Base-by-base conservation (phyloP, 2,113 vertebrate species). In the Seriola aureovittata region DNA sequence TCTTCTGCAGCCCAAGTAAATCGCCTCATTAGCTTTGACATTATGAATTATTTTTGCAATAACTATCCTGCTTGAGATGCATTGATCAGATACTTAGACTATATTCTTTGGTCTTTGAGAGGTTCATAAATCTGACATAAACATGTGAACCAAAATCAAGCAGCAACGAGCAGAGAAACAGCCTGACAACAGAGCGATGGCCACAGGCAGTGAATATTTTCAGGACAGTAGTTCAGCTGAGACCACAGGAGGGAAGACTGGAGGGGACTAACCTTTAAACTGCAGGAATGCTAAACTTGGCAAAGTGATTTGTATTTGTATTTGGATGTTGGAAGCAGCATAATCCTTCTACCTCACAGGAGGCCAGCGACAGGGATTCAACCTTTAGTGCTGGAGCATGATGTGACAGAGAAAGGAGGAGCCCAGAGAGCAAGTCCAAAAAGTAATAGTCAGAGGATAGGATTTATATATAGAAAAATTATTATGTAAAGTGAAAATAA, bases 211-310 rank as follows among this genome's bases (percentile, higher is more conserved):
- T 2, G 32, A 74, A 78, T 52, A 81, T 87, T 91, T 82, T 86
- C 64, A 83, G 69, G 70, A 80, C 82, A 80, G 66, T 58, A 52
- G 80, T 83, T 79, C 63, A 78, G 25, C 48, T 3, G 13, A 65
- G 75, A 85, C 81, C 60, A 78, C 71, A 76, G 55, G 77, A 78
- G 75, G 81, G n/a, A 85, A 84, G 40, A 76, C 78, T 40, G 67
- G 50, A 71, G 57, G 72, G 62, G 40, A 71, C 32, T 85, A 90
- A 85, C 89, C 91, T 89, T 88, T 85, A 83, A 68, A 81, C 48
- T 71, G 78, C 34, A 71, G 71, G 67, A 75, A 88, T 72, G 54
- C 85, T 89, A 81, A 87, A 87, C 78, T 80, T 88, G 66, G 75
- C 73, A 85, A 3, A 46, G 57, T 52, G 19, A 80, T 78, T 81